Evolutionary conservation across 2,797 vertebrate species (phyloP).

Genomic region (Astyanax mexicanus): DNA sequence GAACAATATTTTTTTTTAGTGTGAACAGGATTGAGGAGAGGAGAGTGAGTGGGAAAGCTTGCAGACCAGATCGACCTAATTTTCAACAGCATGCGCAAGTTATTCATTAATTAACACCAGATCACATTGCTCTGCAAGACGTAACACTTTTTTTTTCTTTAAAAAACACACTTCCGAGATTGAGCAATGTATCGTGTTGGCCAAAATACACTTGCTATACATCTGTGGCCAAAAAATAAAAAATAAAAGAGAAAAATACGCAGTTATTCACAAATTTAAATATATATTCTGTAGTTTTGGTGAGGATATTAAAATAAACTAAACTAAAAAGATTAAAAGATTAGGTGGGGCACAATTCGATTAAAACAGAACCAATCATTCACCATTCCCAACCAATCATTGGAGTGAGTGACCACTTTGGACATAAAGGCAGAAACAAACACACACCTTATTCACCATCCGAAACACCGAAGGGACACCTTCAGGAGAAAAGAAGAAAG

Average conservation of each 20-base stretch:
- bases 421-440: conserved; percentile 73
- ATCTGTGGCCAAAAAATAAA: conserved; percentile 68
- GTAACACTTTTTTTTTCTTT: conserved; percentile 63
- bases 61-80: conserved; percentile 73
- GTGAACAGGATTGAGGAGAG: conserved; percentile 70
- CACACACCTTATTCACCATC: conserved; percentile 66
- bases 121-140: conserved; percentile 73
- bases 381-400: too few relatives aligned
- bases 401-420: conserved; percentile 79
- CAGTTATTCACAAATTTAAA: conserved; percentile 73
- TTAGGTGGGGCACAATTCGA: conserved; percentile 55
- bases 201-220: conserved; percentile 70
- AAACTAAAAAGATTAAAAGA: conserved; percentile 53
- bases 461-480: conserved; percentile 76
- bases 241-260: conserved; percentile 64
- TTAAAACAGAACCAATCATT: conserved; percentile 71
- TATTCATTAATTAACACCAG: conserved; percentile 76
- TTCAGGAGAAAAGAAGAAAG: conserved; percentile 60
- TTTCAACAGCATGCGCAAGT: conserved; percentile 73
- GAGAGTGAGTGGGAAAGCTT: conserved; percentile 76
- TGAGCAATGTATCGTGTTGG: conserved; percentile 68
- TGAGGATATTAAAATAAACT: conserved; percentile 59
- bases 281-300: conserved; percentile 72
- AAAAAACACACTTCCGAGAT: conserved; percentile 71
- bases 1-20: conserved; percentile 75